Percentiles rank a stretch among this genome's conserved stretches.
These are phyloP conservation scores for Sclerodermus sp. DNA, from an alignment of 2,888 invertebrate species.

Conservation along the genomic window DNA sequence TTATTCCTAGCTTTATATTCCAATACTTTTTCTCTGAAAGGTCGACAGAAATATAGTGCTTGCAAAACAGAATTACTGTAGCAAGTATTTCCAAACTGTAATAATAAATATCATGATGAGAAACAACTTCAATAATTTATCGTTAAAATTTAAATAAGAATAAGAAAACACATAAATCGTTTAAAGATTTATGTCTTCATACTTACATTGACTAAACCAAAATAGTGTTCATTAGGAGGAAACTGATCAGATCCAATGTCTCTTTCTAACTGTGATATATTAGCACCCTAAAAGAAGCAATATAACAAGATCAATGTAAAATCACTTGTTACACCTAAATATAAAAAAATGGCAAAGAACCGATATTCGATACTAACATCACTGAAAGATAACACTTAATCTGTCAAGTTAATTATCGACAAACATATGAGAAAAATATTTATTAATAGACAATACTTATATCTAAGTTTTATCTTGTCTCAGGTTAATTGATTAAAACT, in stretches of 20 bases:
- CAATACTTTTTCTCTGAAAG: slow-evolving; percentile 97
- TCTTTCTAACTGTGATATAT: slow-evolving; percentile 98
- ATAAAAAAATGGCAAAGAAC: too few relatives aligned
- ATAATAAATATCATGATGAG: slow-evolving; percentile 27
- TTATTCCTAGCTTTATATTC: slow-evolving; percentile 97
- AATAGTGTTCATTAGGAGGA: slow-evolving; percentile 98
- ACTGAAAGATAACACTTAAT: too few relatives aligned
- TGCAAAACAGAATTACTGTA: slow-evolving; percentile 99
- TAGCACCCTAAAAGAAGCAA: slow-evolving; percentile 80
- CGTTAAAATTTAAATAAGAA: slow-evolving; percentile 3
- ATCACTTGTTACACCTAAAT: too few relatives aligned
- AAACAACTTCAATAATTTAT: slow-evolving; percentile 4
- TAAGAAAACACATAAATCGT: too few relatives aligned
- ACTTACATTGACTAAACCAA: slow-evolving; percentile 98
- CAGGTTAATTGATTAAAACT: too few relatives aligned
- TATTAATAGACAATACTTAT: too few relatives aligned
- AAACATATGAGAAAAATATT: too few relatives aligned
- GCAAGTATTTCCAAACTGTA: slow-evolving; percentile 98
- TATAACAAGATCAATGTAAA: slow-evolving; percentile 4
- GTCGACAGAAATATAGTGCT: slow-evolving; percentile 98
- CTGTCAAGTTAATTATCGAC: too few relatives aligned
- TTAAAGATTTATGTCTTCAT: too few relatives aligned
- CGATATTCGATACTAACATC: too few relatives aligned
- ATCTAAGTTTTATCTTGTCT: too few relatives aligned
- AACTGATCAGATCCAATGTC: slow-evolving; percentile 99